A percentile compares a stretch with the other conserved stretches of the same genome.
Conservation (phyloP, 2,888 invertebrate genomes). For the Globia sparganii region DNA sequence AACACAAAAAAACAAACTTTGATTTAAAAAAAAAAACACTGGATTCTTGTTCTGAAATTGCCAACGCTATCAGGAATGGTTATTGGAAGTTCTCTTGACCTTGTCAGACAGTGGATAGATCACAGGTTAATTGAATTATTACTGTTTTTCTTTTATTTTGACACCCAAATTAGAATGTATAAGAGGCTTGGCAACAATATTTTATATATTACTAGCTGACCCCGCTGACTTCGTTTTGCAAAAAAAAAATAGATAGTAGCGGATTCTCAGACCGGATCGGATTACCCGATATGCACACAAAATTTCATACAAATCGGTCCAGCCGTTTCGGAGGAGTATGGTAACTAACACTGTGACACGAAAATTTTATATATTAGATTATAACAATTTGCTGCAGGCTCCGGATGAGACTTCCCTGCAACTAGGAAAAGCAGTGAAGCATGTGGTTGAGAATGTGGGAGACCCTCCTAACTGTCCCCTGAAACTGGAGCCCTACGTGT, state of each 20-base stretch:
- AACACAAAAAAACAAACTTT: background rate
- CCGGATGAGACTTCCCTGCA: conserved; percentile 93
- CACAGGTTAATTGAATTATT: too few relatives aligned
- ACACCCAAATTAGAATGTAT: background rate
- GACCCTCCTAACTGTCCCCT: conserved; percentile 92
- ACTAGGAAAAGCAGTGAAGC: conserved; percentile 93
- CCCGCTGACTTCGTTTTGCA: too few relatives aligned
- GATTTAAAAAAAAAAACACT: background rate
- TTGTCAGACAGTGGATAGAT: background rate
- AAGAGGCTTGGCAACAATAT: background rate
- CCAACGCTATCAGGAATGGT: background rate
- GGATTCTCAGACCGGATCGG: too few relatives aligned
- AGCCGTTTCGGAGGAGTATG: too few relatives aligned
- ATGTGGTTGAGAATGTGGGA: conserved; percentile 93
- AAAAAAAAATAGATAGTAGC: too few relatives aligned
- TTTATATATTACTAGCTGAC: too few relatives aligned
- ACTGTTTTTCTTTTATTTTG: background rate
- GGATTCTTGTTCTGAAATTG: background rate
- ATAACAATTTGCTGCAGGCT: conserved; percentile 87
- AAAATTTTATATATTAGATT: too few relatives aligned
- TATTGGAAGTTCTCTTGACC: background rate
- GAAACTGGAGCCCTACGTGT: conserved; percentile 95
- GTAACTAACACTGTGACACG: too few relatives aligned
- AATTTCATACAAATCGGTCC: too few relatives aligned
- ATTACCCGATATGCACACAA: too few relatives aligned